Percentiles rank a stretch among this genome's conserved stretches.
These are phyloP conservation scores for Elanus axillaris DNA, from an alignment of 2,113 vertebrate genomes.

Conservation along the genomic window DNA sequence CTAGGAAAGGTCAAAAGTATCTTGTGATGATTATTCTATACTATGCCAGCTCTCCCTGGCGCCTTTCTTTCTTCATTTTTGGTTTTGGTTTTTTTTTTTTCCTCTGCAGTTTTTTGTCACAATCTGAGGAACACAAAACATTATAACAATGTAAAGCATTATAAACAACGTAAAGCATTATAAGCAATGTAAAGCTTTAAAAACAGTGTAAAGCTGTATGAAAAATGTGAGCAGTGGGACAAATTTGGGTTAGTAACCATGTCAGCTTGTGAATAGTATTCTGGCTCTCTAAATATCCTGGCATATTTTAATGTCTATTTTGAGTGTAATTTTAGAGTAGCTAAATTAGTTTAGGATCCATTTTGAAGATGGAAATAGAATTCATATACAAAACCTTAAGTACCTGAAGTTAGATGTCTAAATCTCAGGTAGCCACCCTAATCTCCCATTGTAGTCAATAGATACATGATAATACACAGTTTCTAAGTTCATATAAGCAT, in stretches of 20 bases:
- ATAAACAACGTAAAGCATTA: not conserved
- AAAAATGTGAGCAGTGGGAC: not conserved
- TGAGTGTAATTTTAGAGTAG: not conserved
- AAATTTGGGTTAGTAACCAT: not conserved
- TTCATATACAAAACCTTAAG: not conserved
- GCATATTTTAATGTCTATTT: not conserved
- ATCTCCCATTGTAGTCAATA: not conserved
- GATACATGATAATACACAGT: not conserved
- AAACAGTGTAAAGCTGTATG: not conserved
- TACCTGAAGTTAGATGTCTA: not conserved
- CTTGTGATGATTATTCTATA: not conserved
- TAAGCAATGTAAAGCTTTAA: not conserved
- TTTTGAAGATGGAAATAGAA: not conserved
- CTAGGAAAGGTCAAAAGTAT: not conserved
- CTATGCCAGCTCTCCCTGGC: not conserved
- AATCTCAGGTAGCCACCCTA: not conserved
- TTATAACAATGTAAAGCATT: not conserved
- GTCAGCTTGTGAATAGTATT: not conserved
- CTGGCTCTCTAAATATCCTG: not conserved
- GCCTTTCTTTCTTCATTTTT: not conserved
- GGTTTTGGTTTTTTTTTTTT: accelerated
- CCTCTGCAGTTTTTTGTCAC: not conserved
- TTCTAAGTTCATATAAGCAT: not conserved
- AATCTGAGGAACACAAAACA: not conserved
- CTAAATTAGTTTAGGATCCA: not conserved